phyloP scores from a whole-genome alignment of 2,797 vertebrate genomes.

The Helostoma temminkii region DNA sequence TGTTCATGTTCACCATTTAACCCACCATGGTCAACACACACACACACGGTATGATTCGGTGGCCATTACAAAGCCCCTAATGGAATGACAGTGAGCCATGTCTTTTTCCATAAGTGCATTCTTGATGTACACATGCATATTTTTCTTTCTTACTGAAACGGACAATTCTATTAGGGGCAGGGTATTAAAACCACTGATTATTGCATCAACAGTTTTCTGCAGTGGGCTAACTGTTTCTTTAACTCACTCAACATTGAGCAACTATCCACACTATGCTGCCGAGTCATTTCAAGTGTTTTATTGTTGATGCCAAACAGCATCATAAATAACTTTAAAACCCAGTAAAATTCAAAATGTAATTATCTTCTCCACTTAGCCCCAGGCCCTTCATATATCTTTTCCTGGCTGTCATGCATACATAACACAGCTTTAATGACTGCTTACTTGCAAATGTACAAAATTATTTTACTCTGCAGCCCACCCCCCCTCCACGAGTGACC shows the following conservation, averaged over 20 bases:
- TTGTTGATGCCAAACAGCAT: slow-evolving; percentile 91
- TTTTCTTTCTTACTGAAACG: slow-evolving; percentile 33
- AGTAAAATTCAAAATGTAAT: slow-evolving; percentile 99
- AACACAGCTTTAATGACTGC: slow-evolving; percentile 94
- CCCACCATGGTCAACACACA: slow-evolving; percentile 1
- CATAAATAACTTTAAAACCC: slow-evolving; percentile 99
- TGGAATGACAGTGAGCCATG: slow-evolving; percentile 35
- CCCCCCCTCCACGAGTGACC: slow-evolving; percentile 69
- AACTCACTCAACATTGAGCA: slow-evolving; percentile 47
- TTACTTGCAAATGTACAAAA: slow-evolving; percentile 94
- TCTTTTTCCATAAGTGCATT: slow-evolving; percentile 52
- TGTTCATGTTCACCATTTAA: slow-evolving; percentile 23
- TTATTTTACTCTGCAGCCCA: slow-evolving; percentile 85
- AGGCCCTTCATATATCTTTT: slow-evolving; percentile 97
- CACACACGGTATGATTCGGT: slow-evolving; percentile 32
- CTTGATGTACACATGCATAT: slow-evolving; percentile 47
- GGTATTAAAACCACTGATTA: slow-evolving; percentile 48
- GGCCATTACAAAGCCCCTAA: slow-evolving; percentile 23
- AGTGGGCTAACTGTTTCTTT: slow-evolving; percentile 41
- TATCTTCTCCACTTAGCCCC: slow-evolving; percentile 98
- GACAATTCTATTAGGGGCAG: slow-evolving; percentile 8
- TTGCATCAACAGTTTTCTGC: slow-evolving; percentile 40
- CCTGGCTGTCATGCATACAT: slow-evolving; percentile 95
- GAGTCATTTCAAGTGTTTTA: slow-evolving; percentile 89
- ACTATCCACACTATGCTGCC: slow-evolving; percentile 37